A percentile compares a stretch with the other conserved stretches of the same genome.
These are phyloP conservation scores for Nannoperca obscura DNA, from an alignment of 2,797 vertebrate genomes.

Conservation along the genomic window DNA sequence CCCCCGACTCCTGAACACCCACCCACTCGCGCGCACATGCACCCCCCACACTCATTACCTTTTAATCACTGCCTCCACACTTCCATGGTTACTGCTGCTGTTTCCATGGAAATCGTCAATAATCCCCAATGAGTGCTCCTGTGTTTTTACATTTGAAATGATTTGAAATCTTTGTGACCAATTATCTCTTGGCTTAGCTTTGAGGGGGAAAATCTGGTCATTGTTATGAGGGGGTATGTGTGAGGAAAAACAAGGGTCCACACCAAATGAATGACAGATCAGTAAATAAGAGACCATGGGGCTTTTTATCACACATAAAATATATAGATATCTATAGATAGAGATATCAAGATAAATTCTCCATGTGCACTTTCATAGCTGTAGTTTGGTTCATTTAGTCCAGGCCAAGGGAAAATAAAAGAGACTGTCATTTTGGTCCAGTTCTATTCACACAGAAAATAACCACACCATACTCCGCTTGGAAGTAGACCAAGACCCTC, in stretches of 20 bases:
- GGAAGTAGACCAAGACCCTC: background rate
- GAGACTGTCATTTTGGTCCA: background rate
- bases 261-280: background rate
- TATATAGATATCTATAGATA: no score
- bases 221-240: constrained; percentile 28
- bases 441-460: background rate
- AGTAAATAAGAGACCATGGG: background rate
- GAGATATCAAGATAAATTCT: constrained; percentile 2
- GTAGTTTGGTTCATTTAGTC: background rate
- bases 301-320: constrained; percentile 5
- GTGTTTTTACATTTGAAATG: constrained; percentile 70
- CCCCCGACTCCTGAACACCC: constrained; percentile 45
- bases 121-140: constrained; percentile 50
- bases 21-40: constrained; percentile 28
- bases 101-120: constrained; percentile 78
- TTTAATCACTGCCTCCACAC: constrained; percentile 69
- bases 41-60: constrained; percentile 58
- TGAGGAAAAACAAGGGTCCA: constrained; percentile 1
- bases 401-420: background rate
- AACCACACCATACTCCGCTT: background rate
- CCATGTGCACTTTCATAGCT: background rate
- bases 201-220: constrained; percentile 13
- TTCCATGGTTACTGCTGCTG: constrained; percentile 76
- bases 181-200: constrained; percentile 56
- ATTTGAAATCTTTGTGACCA: constrained; percentile 63